Evolutionary conservation across 1,140 invertebrate genomes (phyloP), one percentile per base, ranked within the genome.

Genomic region (Drosophila subobscura): DNA sequence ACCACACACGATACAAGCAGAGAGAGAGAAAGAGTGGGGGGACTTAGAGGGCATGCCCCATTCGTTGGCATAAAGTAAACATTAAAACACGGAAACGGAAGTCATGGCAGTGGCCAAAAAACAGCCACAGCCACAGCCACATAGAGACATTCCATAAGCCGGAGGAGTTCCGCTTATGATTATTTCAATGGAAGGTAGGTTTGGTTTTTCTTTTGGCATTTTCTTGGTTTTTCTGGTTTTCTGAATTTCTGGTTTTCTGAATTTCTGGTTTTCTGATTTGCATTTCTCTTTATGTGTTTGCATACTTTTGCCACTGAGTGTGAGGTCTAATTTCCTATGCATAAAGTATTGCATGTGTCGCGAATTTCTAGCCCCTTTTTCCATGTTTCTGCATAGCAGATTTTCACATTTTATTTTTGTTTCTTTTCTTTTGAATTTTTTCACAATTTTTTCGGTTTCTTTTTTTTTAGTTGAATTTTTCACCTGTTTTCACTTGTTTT

Each of bases 1-100:
- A 54, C 42, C 27, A 41, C 37, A 63, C 6, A 55, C 41, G 47
- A 49, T 8, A 59, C 22, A 25, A 20, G 45, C 33, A 37, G 25
- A 45, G 16, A 46, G 27, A 27, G 12, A 12, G 22, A 29, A 5
- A 0, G 46, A 40, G 51, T 16, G 22, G 16, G 16, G 16, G 16
- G 16, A 20, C 1, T 20, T 20, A 1, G 57, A 54, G 47, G 22
- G 53, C 46, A 20, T 56, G 60, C 54, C 52, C 47, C 83, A 37
- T 37, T 37, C 33, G 33, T 4, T 46, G 65, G 76, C 84, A 81
- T 70, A 83, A 84, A 83, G 83, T 88, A 88, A 88, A 88, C 84
- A 88, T 89, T 89, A 89, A 84, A 89, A 83, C 72, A 72, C 16
- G 83, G 84, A 88, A 89, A 79, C 78, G 79, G 83, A 88, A 77